phyloP scores from a whole-genome alignment of 2,797 vertebrate species.

The Phalanger gymnotis region DNA sequence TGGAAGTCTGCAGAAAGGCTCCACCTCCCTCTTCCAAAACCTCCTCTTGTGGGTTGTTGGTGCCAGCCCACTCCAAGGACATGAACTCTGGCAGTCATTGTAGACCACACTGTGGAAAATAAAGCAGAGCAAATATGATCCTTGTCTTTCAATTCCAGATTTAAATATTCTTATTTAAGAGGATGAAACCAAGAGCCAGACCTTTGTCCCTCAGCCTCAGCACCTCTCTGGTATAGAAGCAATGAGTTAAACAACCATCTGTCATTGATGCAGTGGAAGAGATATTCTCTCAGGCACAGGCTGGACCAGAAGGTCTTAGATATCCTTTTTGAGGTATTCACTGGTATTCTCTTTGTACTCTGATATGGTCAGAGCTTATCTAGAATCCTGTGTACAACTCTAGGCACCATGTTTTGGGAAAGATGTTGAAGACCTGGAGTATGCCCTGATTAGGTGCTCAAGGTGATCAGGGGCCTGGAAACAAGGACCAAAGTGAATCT shows the following conservation, averaged over 20 bases:
- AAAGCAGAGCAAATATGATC: neutral
- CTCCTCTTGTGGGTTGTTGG: neutral
- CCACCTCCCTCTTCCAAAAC: neutral
- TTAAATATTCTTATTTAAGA: neutral
- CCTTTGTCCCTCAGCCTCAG: neutral
- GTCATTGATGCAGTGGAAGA: neutral
- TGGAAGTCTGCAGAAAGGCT: neutral
- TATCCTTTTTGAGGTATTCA: neutral
- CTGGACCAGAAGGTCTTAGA: neutral
- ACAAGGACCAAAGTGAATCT: neutral
- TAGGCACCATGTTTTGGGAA: neutral
- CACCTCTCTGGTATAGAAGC: neutral
- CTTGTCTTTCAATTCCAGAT: neutral
- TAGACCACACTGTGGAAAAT: neutral
- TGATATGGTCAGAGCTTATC: neutral
- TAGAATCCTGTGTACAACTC: neutral
- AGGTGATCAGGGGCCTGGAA: neutral
- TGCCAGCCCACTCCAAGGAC: neutral
- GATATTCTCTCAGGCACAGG: neutral
- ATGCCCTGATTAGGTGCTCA: neutral
- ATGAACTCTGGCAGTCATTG: neutral
- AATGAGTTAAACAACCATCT: neutral
- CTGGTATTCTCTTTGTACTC: neutral
- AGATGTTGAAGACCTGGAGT: neutral
- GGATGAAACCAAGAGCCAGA: neutral